Base-by-base conservation (phyloP, 2,113 vertebrate species). In the Girardinichthys multiradiatus region DNA sequence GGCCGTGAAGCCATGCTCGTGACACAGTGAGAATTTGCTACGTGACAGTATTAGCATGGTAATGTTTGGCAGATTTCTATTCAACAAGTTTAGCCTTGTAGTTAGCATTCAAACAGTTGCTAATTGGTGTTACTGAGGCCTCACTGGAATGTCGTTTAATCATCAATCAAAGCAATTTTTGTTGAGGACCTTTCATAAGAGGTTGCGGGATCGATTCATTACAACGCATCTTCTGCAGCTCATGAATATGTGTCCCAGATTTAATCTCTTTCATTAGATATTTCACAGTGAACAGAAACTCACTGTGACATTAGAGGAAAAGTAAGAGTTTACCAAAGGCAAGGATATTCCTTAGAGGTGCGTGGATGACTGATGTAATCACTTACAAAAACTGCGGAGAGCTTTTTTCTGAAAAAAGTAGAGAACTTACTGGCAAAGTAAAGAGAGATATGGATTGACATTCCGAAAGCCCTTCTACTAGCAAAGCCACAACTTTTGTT, bases 51-150 rank as follows among this genome's bases (percentile, higher is more conserved):
- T 57, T 30, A 31, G 54, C 65, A 70, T 54, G 63, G 42, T 26
- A 29, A 64, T 57, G 63, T 76, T 68, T 64, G n/a, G 30, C 31
- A 66, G 19, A 4, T 66, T 13, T 24, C 14, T 33, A 8, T 57
- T 48, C 21, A 19, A 31, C 35, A 51, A 21, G 68, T 33, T 70
- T 27, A 60, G 28, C 63, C 24, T 60, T 59, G 68, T 28, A 48
- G 70, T 79, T 85, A 74, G 63, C 63, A 71, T 71, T 74, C 28
- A 72, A 62, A 27, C 33, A 60, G 72, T 65, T 35, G 51, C 61
- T 26, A 28, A 64, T 45, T 68, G 48, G 57, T 64, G 54, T n/a
- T 65, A 35, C 58, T 11, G 29, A 30, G 26, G 58, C 69, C 48
- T 60, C 68, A 48, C 63, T 62, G 33, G 8, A 63, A 45, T 66